Base-by-base conservation (phyloP, 2,797 vertebrate species). In the Peromyscus attwateri region DNA sequence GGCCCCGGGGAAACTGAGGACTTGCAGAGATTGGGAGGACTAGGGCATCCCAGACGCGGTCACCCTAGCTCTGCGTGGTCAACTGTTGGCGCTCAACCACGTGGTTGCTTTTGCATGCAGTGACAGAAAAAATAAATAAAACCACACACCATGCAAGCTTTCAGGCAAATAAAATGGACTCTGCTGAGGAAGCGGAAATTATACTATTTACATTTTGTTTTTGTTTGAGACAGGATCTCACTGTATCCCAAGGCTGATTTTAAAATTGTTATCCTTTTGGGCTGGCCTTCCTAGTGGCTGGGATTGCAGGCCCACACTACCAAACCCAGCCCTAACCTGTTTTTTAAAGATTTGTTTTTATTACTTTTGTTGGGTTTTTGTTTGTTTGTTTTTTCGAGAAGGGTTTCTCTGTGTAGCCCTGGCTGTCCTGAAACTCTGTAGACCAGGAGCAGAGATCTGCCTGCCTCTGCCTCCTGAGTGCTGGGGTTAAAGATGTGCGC, bases 61-160 rank as follows among this genome's bases (percentile, higher is more conserved):
- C 14, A 19, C 62, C 52, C 77, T 23, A 40, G 89, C 80, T 93
- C 77, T 25, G 70, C 70, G 49, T 90, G 49, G 73, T 57, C 75
- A 52, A 37, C 76, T 13, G 73, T 60, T 10, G 85, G 82, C 6
- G 34, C 46, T 21, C 75, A 60, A 75, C 92, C 96, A 40, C 80
- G 94, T 73, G 96, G 79, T 70, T 57, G 87, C 83, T 87, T 92
- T 89, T 95, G 92, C 92, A 80, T 71, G 87, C 10, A 83, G 92
- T 40, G 9, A 60, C 25, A 64, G 83, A 87, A 77, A 91, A 92
- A 57, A 43, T 31, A 70, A 70, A 71, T 79, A 9, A 40, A 71
- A 60, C n/a, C 55, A 55, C 89, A 84, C 91, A 40, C 79, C 85
- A 13, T 10, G 3, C 46, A 83, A 87, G 87, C 62, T 82, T 64